A percentile compares a stretch with the other conserved stretches of the same genome.
phyloP scores from a whole-genome alignment of 2,797 vertebrate genomes.

The Melanotaenia maccullochi region DNA sequence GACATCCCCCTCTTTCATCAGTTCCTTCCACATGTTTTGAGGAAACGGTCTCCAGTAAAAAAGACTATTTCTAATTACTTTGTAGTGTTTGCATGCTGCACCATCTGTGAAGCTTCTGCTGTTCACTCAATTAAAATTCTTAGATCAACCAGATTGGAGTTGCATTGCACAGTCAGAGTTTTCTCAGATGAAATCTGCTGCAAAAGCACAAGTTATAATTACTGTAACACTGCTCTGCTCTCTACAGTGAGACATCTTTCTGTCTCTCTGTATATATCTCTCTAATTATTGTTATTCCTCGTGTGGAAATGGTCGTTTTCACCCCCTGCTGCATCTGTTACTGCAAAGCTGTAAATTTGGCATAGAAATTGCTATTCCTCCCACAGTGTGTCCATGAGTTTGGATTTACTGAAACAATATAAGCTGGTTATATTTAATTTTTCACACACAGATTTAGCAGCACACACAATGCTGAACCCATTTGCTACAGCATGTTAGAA shows the following conservation, averaged over 20 bases:
- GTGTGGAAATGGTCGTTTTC: slow-evolving; percentile 64
- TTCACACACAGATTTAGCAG: slow-evolving; percentile 15
- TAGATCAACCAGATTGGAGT: slow-evolving; percentile 67
- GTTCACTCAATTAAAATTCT: slow-evolving; percentile 72
- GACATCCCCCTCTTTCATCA: slow-evolving; percentile 22
- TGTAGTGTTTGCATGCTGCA: slow-evolving; percentile 66
- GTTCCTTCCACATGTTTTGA: slow-evolving; percentile 36
- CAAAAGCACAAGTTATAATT: slow-evolving; percentile 70
- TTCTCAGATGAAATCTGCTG: slow-evolving; percentile 66
- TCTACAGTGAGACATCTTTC: slow-evolving; percentile 35
- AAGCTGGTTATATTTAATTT: slow-evolving; percentile 67
- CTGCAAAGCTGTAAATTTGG: slow-evolving; percentile 69
- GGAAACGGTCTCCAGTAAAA: slow-evolving; percentile 34
- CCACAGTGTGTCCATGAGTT: slow-evolving; percentile 66
- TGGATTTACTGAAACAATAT: slow-evolving; percentile 73
- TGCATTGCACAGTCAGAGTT: slow-evolving; percentile 59
- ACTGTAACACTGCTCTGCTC: slow-evolving; percentile 65
- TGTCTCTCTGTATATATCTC: slow-evolving; percentile 47
- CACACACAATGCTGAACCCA: slow-evolving; percentile 1
- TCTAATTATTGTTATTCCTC: slow-evolving; percentile 72
- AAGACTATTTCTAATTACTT: slow-evolving; percentile 68
- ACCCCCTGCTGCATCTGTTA: slow-evolving; percentile 58
- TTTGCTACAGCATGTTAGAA: slow-evolving; percentile 1
- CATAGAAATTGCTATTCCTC: slow-evolving; percentile 62
- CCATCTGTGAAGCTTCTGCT: slow-evolving; percentile 75